Conservation (phyloP, 2,797 vertebrate species). For the Pyrocephalus nanus region DNA sequence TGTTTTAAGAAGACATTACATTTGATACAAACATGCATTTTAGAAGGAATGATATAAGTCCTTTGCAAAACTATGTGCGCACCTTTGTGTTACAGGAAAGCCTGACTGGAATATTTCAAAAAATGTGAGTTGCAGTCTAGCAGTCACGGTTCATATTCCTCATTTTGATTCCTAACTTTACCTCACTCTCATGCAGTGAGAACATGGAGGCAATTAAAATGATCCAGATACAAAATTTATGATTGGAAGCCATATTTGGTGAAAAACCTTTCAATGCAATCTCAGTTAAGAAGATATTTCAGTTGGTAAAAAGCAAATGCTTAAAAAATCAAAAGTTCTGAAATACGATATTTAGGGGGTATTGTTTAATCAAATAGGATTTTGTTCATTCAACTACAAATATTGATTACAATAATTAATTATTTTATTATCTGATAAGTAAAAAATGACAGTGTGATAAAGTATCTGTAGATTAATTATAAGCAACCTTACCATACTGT, state of each 20-base stretch:
- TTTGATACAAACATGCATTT: background rate
- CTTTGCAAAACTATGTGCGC: background rate
- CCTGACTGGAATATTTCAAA: background rate
- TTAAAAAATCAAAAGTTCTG: background rate
- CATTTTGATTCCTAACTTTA: background rate
- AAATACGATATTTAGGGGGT: fast-evolving
- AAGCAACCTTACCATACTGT: background rate
- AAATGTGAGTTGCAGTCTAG: background rate
- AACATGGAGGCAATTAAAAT: background rate
- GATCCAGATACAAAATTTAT: background rate
- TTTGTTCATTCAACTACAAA: background rate
- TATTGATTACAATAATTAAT: background rate
- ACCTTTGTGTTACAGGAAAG: background rate
- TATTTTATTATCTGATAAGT: background rate
- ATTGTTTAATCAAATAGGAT: background rate
- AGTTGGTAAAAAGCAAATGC: background rate
- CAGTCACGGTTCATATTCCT: background rate
- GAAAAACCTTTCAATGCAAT: background rate
- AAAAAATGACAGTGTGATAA: background rate
- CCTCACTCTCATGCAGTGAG: background rate
- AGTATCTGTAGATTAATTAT: background rate
- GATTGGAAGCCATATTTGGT: background rate
- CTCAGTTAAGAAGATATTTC: background rate
- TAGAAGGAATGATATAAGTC: background rate
- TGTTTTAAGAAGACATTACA: background rate